These are phyloP conservation scores for Pterostichus niger DNA, from an alignment of 2,888 invertebrate genomes.

Conservation along the genomic window DNA sequence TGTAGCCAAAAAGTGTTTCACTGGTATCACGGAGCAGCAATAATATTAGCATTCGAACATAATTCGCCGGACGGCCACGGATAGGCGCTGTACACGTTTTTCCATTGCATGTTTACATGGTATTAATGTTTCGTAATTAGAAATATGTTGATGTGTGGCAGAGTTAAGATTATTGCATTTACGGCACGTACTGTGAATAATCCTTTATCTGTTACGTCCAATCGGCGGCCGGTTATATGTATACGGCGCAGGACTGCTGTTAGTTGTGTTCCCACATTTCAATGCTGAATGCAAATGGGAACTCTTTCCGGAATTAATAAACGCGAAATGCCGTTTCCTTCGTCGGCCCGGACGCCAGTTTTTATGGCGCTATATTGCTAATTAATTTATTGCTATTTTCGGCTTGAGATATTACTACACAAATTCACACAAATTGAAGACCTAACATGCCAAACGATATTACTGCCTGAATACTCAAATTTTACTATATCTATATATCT, in stretches of 20 bases:
- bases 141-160: constrained; percentile 63
- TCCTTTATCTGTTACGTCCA: constrained; percentile 55
- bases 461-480: no score
- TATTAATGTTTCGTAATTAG: constrained; percentile 65
- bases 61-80: constrained; percentile 11
- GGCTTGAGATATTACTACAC: not conserved
- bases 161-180: constrained; percentile 66
- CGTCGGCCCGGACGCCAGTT: not conserved
- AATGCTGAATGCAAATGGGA: constrained; percentile 52
- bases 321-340: constrained; percentile 40
- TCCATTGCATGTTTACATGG: constrained; percentile 65
- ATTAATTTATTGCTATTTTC: constrained; percentile 41
- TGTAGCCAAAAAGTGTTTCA: constrained; percentile 51
- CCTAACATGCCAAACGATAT: no score
- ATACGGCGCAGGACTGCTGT: not conserved
- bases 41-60: constrained; percentile 61
- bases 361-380: constrained; percentile 40
- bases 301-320: constrained; percentile 64
- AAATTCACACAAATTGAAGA: not conserved
- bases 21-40: constrained; percentile 36
- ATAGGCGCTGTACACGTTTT: constrained; percentile 34
- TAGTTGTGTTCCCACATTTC: constrained; percentile 40
- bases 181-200: constrained; percentile 61
- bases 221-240: constrained; percentile 18
- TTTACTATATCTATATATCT: no score